Conservation (phyloP, 1,140 invertebrate species). For the Macrobrachium nipponense region DNA sequence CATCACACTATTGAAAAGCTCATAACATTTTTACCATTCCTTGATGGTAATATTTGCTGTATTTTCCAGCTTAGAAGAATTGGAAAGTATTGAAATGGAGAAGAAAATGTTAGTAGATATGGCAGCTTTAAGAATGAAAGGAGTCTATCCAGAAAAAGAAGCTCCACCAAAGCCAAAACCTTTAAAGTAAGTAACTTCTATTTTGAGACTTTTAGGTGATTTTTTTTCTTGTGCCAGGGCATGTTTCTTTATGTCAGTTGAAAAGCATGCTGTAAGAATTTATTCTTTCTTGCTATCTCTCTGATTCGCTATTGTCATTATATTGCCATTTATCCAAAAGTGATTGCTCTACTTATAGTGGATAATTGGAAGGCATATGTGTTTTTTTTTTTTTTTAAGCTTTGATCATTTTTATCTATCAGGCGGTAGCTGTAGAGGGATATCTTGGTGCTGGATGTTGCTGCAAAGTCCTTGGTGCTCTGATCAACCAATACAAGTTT, state of each 20-base stretch:
- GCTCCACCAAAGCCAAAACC: background rate
- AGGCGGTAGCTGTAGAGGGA: too few species aligned
- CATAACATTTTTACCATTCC: background rate
- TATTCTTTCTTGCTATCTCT: background rate
- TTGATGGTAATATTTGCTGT: background rate
- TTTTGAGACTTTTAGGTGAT: background rate
- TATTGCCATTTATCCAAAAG: too few species aligned
- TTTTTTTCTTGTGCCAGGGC: too few species aligned
- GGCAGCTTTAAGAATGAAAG: conserved; percentile 9
- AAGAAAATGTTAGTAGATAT: conserved; percentile 29
- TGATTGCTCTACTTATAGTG: too few species aligned
- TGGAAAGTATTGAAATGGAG: conserved; percentile 71
- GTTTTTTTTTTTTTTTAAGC: too few species aligned
- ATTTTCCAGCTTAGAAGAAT: conserved; percentile 79
- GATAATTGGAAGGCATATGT: too few species aligned
- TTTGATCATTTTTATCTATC: too few species aligned
- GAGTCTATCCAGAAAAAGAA: background rate
- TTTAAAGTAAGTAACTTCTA: background rate
- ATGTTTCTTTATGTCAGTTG: too few species aligned
- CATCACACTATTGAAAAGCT: background rate
- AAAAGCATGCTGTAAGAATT: too few species aligned
- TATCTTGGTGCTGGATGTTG: too few species aligned
- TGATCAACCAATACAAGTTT: too few species aligned
- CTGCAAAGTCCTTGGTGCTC: too few species aligned
- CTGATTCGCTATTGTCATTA: background rate